Base-by-base conservation (phyloP, 2,797 vertebrate genomes). In the Lutjanus argentimaculatus region DNA sequence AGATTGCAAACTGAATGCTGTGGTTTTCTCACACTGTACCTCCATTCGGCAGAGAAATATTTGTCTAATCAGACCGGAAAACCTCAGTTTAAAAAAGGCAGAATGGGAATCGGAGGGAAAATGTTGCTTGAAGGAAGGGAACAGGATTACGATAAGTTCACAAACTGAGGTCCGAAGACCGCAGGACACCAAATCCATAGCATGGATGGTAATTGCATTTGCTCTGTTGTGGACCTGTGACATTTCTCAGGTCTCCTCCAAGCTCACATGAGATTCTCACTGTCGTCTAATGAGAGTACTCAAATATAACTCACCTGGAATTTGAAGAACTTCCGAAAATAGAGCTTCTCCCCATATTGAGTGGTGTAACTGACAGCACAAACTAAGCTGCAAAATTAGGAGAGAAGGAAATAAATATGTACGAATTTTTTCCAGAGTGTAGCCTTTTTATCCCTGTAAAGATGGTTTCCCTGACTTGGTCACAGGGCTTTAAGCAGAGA, bases 301-400 rank as follows among this genome's bases (percentile, higher is more conserved):
- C 14, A 45, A 22, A 74, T 7, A 67, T 15, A 65, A 62, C 91
- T 79, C 95, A 99, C 98, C 98, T 99, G 99, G 95, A 99, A 99
- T 94, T 99, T 99, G 95, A 99, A 99, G 96, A 99, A 99, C 91
- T 99, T 99, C 83, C 99, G 96, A 93, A 99, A 99, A 92, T 99
- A 99, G 93, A 99, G 97, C 93, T 99, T 99, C 93, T 99, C 98
- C 89, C 98, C 98, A 4, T 94, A 94, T 81, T 99, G 98, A 0
- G 96, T 98, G 84, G 98, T 99, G 75, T 99, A 99, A 91, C 98
- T 99, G 89, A 99, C 99, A 0, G 99, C 98, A 94, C 99, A 99
- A 72, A 99, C 99, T 87, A 99, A 95, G 88, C 99, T 99, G 95
- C 21, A 36, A 75, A 64, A 71, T 21, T 3, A 43, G n/a, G 66